Conservation (phyloP, 2,888 invertebrate species). For the Encarsia formosa region DNA sequence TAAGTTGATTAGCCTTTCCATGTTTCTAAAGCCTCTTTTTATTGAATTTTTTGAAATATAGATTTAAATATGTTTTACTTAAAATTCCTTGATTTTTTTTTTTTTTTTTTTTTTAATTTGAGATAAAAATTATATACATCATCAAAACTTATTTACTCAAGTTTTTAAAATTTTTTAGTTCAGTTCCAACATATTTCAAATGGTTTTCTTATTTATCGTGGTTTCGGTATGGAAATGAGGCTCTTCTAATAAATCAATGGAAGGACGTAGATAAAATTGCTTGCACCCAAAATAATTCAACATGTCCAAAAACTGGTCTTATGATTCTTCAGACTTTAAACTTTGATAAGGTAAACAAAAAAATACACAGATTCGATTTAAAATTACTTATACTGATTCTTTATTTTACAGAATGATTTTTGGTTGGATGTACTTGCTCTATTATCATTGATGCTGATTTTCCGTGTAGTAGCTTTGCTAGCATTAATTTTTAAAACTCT, state of each 20-base stretch:
- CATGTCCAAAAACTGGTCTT: conserved; percentile 74
- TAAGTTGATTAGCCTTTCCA: too few species aligned
- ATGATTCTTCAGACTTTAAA: conserved; percentile 75
- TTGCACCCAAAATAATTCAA: conserved; percentile 69
- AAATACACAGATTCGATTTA: conserved; percentile 2
- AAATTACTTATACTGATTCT: neutral
- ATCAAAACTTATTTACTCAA: too few species aligned
- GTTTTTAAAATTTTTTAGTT: too few species aligned
- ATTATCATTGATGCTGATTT: conserved; percentile 66
- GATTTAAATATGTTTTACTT: too few species aligned
- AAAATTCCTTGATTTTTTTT: too few species aligned
- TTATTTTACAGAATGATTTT: conserved; percentile 61
- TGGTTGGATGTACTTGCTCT: conserved; percentile 69
- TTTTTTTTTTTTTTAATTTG: too few species aligned
- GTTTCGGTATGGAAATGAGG: conserved; percentile 91
- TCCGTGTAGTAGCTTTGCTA: conserved; percentile 72
- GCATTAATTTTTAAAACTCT: conserved; percentile 68
- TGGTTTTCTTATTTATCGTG: conserved; percentile 88
- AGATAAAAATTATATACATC: too few species aligned
- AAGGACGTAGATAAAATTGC: conserved; percentile 70
- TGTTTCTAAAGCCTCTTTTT: too few species aligned
- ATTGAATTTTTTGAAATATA: too few species aligned
- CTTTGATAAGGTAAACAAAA: conserved; percentile 51
- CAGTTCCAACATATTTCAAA: conserved; percentile 76
- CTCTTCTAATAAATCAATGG: conserved; percentile 87